phyloP scores from a whole-genome alignment of 1,140 invertebrate species.

The Whitmania pigra region DNA sequence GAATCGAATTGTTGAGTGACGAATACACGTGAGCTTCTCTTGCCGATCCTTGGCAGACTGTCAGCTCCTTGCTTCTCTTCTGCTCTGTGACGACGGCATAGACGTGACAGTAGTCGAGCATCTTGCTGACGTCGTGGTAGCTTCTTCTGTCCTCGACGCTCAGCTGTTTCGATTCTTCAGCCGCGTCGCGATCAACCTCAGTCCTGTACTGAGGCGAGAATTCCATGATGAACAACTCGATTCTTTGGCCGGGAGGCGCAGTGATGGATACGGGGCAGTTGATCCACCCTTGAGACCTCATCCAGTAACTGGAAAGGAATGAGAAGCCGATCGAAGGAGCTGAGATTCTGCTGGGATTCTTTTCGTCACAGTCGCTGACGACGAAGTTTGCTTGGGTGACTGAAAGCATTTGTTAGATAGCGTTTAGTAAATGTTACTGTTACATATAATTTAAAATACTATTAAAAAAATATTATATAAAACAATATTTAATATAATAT shows the following conservation, averaged over 20 bases:
- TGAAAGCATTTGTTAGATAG: too few relatives aligned
- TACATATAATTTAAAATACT: too few relatives aligned
- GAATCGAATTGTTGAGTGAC: constrained; percentile 1
- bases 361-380: not conserved
- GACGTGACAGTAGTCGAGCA: constrained; percentile 15
- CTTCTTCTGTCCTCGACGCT: not conserved
- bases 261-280: not conserved
- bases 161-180: not conserved
- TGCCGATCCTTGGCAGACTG: constrained; percentile 5
- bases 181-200: too few relatives aligned
- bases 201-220: not conserved
- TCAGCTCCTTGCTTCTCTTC: not conserved
- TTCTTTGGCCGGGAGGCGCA: not conserved
- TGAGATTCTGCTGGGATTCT: not conserved
- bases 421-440: too few relatives aligned
- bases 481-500: too few relatives aligned
- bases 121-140: not conserved
- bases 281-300: not conserved
- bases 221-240: constrained; percentile 3
- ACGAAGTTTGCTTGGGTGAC: too few relatives aligned
- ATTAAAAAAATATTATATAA: too few relatives aligned
- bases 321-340: constrained; percentile 4
- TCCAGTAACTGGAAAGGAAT: constrained; percentile 3
- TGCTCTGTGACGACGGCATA: constrained; percentile 12
- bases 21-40: constrained; percentile 3